phyloP scores from a whole-genome alignment of 2,888 invertebrate species.

The Euproctis similis region DNA sequence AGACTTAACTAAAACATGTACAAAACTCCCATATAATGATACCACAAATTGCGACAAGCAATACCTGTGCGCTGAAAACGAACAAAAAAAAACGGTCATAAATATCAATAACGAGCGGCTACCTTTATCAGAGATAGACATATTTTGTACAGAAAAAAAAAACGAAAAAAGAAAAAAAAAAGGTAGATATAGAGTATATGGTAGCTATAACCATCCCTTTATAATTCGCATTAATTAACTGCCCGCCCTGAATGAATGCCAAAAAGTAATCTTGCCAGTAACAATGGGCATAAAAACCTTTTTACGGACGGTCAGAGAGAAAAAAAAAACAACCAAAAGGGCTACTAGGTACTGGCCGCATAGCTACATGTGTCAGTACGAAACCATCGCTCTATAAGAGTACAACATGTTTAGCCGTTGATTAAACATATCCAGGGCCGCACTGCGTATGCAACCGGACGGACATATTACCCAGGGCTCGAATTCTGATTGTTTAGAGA shows the following conservation, averaged over 20 bases:
- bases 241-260: conserved; percentile 42
- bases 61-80: no score
- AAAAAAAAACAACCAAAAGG: no score
- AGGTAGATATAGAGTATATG: no score
- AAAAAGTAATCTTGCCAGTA: conserved; percentile 52
- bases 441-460: conserved; percentile 72
- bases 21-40: no score
- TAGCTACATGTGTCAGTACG: conserved; percentile 47
- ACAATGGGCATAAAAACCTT: conserved; percentile 54
- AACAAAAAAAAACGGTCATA: conserved; percentile 4
- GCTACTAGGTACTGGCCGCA: no score
- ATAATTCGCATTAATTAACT: conserved; percentile 54
- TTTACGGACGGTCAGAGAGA: conserved; percentile 38
- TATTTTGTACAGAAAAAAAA: conserved; percentile 16
- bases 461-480: conserved; percentile 73
- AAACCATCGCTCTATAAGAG: conserved; percentile 41
- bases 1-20: no score
- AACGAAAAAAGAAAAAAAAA: no score
- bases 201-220: conserved; percentile 33
- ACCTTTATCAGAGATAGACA: conserved; percentile 11
- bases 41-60: no score
- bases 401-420: conserved; percentile 67
- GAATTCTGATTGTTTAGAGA: conserved; percentile 76
- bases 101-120: conserved; percentile 2
- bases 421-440: conserved; percentile 69